A percentile compares a stretch with the other conserved stretches of the same genome.
These are phyloP conservation scores for Hyperoplus lanceolatus DNA, from an alignment of 2,797 vertebrate species.

Conservation along the genomic window DNA sequence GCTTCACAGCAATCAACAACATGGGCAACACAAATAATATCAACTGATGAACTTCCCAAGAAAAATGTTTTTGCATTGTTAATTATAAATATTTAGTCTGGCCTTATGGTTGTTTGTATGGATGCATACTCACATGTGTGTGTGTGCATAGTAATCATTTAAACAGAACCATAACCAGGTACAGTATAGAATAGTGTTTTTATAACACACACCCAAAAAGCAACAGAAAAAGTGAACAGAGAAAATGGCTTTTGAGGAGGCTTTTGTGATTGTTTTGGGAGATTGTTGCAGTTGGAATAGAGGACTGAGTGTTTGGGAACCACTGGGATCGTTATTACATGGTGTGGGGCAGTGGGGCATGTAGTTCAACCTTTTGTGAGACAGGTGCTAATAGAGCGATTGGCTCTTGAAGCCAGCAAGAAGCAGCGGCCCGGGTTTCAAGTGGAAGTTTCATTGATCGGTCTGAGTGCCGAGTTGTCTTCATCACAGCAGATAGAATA, in stretches of 20 bases:
- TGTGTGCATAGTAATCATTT: background rate
- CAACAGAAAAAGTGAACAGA: background rate
- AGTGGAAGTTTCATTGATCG: slow-evolving; percentile 53
- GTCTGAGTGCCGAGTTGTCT: slow-evolving; percentile 32
- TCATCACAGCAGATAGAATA: slow-evolving; percentile 23
- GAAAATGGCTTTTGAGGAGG: too few species aligned
- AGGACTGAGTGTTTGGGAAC: slow-evolving; percentile 27
- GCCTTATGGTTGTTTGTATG: background rate
- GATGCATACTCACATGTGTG: background rate
- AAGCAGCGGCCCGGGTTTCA: slow-evolving; percentile 20
- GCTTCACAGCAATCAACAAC: too few species aligned
- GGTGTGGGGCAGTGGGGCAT: slow-evolving; percentile 26
- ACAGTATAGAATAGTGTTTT: background rate
- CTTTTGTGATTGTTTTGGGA: background rate
- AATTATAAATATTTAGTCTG: background rate
- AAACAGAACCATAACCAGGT: background rate
- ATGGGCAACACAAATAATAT: too few species aligned
- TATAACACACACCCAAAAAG: background rate
- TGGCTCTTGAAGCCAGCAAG: slow-evolving; percentile 30
- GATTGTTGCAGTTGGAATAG: slow-evolving; percentile 4
- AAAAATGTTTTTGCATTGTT: too few species aligned
- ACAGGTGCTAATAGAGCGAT: slow-evolving; percentile 43
- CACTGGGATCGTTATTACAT: slow-evolving; percentile 36
- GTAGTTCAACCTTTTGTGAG: slow-evolving; percentile 28
- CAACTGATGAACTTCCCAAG: too few species aligned